A percentile compares a stretch with the other conserved stretches of the same genome.
Conservation (phyloP, 37 sponge, comb jelly and placozoan species). For the Spongilla lacustris region DNA sequence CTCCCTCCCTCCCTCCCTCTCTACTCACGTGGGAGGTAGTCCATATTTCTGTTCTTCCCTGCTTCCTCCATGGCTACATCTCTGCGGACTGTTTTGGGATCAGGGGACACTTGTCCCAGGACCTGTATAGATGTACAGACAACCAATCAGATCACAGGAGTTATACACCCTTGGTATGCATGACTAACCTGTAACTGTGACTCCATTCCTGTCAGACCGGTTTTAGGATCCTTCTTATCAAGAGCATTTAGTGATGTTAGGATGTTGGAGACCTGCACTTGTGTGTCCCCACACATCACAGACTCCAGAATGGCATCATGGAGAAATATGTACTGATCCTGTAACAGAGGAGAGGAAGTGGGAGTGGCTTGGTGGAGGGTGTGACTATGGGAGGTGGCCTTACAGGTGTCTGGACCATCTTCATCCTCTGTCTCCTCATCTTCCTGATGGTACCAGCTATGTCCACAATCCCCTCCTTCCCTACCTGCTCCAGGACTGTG, state of each 20-base stretch:
- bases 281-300: constrained; percentile 69
- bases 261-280: constrained; percentile 27
- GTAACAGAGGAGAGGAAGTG: neutral
- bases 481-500: constrained; percentile 60
- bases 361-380: neutral
- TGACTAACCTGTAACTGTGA: constrained; percentile 69
- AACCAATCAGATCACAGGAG: neutral
- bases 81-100: neutral
- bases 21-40: constrained; percentile 42
- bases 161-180: too few species aligned
- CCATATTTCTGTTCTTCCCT: constrained; percentile 15
- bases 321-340: constrained; percentile 77
- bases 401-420: constrained; percentile 74
- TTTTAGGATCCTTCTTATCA: constrained; percentile 23
- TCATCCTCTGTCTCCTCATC: constrained; percentile 68
- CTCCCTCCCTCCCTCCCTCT: too few species aligned
- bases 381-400: neutral
- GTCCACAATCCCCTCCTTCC: constrained; percentile 49
- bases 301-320: constrained; percentile 73
- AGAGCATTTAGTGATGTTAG: constrained; percentile 20
- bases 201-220: constrained; percentile 54
- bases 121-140: constrained; percentile 6
- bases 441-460: constrained; percentile 38
- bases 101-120: constrained; percentile 19
- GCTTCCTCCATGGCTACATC: constrained; percentile 6